These are phyloP conservation scores for Rosalia funebris DNA, from an alignment of 2,888 invertebrate species.

Conservation along the genomic window DNA sequence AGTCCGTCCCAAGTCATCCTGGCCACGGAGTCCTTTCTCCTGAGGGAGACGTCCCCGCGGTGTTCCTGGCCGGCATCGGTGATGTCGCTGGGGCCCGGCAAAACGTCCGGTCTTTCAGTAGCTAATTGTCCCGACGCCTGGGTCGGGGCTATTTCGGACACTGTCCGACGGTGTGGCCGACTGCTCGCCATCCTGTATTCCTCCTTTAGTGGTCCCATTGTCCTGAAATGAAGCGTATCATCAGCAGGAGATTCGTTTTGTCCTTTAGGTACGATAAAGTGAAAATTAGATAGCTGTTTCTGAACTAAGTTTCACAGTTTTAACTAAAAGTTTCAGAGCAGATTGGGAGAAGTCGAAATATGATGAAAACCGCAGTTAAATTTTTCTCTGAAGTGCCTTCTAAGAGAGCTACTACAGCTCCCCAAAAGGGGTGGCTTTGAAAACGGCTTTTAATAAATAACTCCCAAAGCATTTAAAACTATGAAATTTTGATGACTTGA, in stretches of 20 bases:
- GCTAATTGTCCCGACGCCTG: slow-evolving; percentile 53
- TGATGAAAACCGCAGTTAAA: no score
- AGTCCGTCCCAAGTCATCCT: slow-evolving; percentile 84
- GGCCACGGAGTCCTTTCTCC: slow-evolving; percentile 83
- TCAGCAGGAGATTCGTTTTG: neutral
- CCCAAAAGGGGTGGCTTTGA: no score
- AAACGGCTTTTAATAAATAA: no score
- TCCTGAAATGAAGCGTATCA: slow-evolving; percentile 56
- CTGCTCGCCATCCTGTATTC: slow-evolving; percentile 59
- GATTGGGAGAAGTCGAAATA: no score
- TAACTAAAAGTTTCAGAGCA: no score
- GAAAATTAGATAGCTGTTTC: no score
- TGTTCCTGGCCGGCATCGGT: slow-evolving; percentile 56
- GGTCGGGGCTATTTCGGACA: slow-evolving; percentile 33
- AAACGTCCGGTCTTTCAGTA: slow-evolving; percentile 62
- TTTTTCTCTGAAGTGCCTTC: no score
- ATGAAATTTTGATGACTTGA: no score
- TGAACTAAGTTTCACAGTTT: no score
- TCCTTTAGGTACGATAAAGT: neutral
- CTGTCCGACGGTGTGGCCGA: slow-evolving; percentile 36
- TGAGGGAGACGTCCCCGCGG: slow-evolving; percentile 58
- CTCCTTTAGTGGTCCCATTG: slow-evolving; percentile 67
- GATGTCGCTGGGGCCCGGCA: slow-evolving; percentile 62
- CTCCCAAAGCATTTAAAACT: no score
- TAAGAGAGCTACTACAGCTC: no score